Evolutionary conservation across 2,797 vertebrate genomes (phyloP), one percentile per base, ranked within the genome.

Genomic region (Sebastolobus alascanus): DNA sequence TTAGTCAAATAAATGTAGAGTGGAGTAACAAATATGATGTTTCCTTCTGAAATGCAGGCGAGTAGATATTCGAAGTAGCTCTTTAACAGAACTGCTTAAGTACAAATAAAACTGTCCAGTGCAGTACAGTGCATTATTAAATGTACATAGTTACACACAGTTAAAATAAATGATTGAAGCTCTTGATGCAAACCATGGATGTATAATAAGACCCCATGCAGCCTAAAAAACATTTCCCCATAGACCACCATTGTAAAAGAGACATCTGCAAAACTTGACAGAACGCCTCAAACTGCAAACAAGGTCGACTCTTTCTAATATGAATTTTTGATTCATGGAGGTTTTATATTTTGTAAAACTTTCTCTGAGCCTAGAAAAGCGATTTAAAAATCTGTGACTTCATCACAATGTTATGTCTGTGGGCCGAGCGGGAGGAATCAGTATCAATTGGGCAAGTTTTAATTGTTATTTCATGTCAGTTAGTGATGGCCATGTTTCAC

Each of bases 281-380:
- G 43, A 16, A 50, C 16, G 18, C 46, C 46, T 50, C 46, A 18
- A 18, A 50, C 46, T 50, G 18, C 18, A 4, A 50, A 50, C 1
- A 4, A 50, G 0, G 46, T 50, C 0, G 46, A 50, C 18, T 0
- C 0, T 50, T 50, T 46, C 6, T 18, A 46, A 46, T 46, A 8
- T 46, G 0, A 46, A 18, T 46, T 46, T 18, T 46, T 18, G 43
- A 46, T 46, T 46, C 16, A 46, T 18, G 0, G 0, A 50, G 18
- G 46, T 50, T 2, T 50, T 50, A 20, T 46, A 3, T 43, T 43
- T 43, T 43, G 40, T 43, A 14, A 43, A 43, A 43, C 40, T 43
- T 43, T 43, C 0, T 43, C 40, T 3, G 40, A 43, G 40, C 40
- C 40, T 5, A 43, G 40, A 43, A 43, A 43, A 43, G 40, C 1